phyloP scores from a whole-genome alignment of 2,888 invertebrate species.

The Nomada ruficornis region DNA sequence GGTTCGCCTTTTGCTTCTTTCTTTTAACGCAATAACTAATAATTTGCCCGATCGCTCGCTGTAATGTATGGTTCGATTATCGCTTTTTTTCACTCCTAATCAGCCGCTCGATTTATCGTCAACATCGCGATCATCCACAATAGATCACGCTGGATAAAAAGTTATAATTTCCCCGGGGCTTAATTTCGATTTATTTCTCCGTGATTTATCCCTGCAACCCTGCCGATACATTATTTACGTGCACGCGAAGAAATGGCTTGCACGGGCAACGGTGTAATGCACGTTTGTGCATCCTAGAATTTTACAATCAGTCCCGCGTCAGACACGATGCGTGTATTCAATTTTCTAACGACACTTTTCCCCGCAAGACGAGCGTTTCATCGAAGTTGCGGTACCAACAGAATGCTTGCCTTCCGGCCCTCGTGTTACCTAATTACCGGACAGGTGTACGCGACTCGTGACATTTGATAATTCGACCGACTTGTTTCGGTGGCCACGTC shows the following conservation, averaged over 20 bases:
- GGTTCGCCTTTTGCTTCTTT: no score
- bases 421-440: constrained; percentile 54
- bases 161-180: constrained; percentile 7
- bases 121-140: background rate
- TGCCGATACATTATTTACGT: constrained; percentile 35
- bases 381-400: background rate
- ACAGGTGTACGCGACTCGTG: constrained; percentile 53
- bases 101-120: constrained; percentile 5
- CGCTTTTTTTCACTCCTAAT: background rate
- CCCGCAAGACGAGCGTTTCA: background rate
- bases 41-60: no score
- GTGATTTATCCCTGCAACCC: background rate
- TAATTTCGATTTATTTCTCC: constrained; percentile 25
- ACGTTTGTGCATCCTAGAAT: background rate
- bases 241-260: constrained; percentile 8
- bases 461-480: constrained; percentile 55
- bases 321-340: background rate
- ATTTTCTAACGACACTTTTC: constrained; percentile 12
- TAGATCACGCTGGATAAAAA: background rate
- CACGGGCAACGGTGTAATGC: background rate
- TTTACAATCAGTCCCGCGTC: background rate
- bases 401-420: constrained; percentile 30
- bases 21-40: no score
- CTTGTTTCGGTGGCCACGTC: constrained; percentile 26
- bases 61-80: no score